Evolutionary conservation across 2,888 invertebrate genomes (phyloP), one percentile per base, ranked within the genome.

Genomic region (Platypus cylindrus): DNA sequence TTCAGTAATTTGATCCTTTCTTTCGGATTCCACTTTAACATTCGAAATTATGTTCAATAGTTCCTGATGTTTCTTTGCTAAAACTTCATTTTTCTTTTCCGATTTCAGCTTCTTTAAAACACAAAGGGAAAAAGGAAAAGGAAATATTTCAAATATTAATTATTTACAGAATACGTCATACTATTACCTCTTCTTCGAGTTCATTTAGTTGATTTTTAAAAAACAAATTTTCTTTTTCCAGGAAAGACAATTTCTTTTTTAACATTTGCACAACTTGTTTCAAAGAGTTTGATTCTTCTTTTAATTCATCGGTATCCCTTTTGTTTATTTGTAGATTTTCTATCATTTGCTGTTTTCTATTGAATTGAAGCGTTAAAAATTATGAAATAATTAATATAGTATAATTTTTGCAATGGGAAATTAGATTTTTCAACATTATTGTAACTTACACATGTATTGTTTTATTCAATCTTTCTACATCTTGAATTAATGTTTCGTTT

Each of bases 301-400:
- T 34, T 15, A 51, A 33, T 26, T 53, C 52, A n/a, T 52, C 52
- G 24, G 32, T 37, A 17, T 48, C 44, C 13, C 32, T 43, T 33
- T 40, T 45, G 12, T 50, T 41, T 31, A 44, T 47, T 25, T 49
- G 45, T 3, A 50, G 38, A 27, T 48, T 45, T 36, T 49, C 50
- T 23, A 45, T 49, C 5, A 46, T 16, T 38, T 51, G 49, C 25
- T 51, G 51, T 33, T 50, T 51, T 17, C 53, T 54, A 36, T n/a
- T n/a, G n/a, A n/a, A n/a, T n/a, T n/a, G n/a, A 9, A 27, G 4
- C 13, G 15, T 27, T 4, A 14, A 14, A 27, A 27, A 27, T 11
- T 27, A 3, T 27, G 5, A 27, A 27, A 9, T 14, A 20, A 5
- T 20, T 7, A 9, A 12, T 8, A 29, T 11, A 14, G 30, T n/a